Evolutionary conservation across 2,113 vertebrate genomes (phyloP).

Genomic region (Centrocercus urophasianus): DNA sequence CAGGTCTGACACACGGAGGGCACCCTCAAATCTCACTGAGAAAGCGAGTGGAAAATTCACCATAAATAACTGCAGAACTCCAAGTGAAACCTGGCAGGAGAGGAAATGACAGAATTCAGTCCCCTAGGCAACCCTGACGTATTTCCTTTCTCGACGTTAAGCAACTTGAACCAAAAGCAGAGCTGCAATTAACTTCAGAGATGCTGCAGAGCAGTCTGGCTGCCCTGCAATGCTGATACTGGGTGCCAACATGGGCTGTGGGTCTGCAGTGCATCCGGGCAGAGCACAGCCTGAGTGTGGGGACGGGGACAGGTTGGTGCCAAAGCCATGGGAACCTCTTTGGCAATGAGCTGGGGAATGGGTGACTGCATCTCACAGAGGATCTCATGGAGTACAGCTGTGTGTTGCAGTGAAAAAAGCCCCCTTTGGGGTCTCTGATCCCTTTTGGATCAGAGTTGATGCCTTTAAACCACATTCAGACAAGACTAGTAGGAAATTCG

Average conservation of each 20-base stretch:
- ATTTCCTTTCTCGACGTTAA: not conserved
- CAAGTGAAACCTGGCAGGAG: not conserved
- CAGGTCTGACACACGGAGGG: not conserved
- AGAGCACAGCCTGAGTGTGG: not conserved
- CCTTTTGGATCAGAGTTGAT: not conserved
- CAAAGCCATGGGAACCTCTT: not conserved
- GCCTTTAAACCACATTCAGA: not conserved
- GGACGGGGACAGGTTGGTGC: not conserved
- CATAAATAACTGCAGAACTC: not conserved
- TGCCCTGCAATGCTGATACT: not conserved
- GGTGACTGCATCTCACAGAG: not conserved
- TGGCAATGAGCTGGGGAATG: not conserved
- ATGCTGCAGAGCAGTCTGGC: not conserved
- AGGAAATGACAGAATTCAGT: conserved; percentile 49
- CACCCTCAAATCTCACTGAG: not conserved
- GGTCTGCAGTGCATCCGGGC: not conserved
- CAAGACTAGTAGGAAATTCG: not conserved
- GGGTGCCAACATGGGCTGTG: not conserved
- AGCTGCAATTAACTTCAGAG: conserved; percentile 7
- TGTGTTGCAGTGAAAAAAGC: not conserved
- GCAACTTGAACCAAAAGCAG: conserved; percentile 17
- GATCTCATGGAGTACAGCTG: not conserved
- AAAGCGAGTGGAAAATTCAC: not conserved
- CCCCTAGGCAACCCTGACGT: conserved; percentile 34
- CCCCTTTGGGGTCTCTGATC: not conserved